Conservation (phyloP, 2,797 vertebrate genomes). For the Centroberyx gerrardi region DNA sequence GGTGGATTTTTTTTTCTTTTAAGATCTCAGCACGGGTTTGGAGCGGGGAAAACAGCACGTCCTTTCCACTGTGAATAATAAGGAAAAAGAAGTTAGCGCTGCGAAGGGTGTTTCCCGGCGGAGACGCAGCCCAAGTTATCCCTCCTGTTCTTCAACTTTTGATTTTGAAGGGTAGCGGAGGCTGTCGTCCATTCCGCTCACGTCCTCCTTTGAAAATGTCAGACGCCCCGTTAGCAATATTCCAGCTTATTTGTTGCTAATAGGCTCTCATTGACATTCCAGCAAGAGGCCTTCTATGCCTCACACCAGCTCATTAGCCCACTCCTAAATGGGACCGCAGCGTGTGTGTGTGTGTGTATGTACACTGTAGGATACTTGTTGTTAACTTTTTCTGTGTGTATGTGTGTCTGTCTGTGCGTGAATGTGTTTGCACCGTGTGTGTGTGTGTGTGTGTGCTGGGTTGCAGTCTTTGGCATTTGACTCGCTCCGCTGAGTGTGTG, state of each 20-base stretch:
- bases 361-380: conserved; percentile 32
- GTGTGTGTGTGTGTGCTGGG: conserved; percentile 18
- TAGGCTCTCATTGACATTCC: conserved; percentile 83
- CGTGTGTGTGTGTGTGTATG: conserved; percentile 23
- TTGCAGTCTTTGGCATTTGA: conserved; percentile 46
- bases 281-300: conserved; percentile 69
- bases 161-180: conserved; percentile 62
- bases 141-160: conserved; percentile 59
- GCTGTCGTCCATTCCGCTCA: conserved; percentile 73
- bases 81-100: background rate
- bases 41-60: background rate
- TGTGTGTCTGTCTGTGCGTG: conserved; percentile 3
- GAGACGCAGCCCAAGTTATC: conserved; percentile 23
- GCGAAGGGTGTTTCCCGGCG: conserved; percentile 23
- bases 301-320: conserved; percentile 77
- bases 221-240: conserved; percentile 78
- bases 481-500: conserved; percentile 43
- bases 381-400: conserved; percentile 49
- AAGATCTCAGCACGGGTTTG: background rate
- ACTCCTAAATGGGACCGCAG: conserved; percentile 35
- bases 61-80: conserved; percentile 27
- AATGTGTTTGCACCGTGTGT: background rate
- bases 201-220: conserved; percentile 82
- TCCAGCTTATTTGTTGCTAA: conserved; percentile 77
- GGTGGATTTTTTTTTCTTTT: background rate